Conservation (phyloP, 2,113 vertebrate genomes). For the Rutilus rutilus region DNA sequence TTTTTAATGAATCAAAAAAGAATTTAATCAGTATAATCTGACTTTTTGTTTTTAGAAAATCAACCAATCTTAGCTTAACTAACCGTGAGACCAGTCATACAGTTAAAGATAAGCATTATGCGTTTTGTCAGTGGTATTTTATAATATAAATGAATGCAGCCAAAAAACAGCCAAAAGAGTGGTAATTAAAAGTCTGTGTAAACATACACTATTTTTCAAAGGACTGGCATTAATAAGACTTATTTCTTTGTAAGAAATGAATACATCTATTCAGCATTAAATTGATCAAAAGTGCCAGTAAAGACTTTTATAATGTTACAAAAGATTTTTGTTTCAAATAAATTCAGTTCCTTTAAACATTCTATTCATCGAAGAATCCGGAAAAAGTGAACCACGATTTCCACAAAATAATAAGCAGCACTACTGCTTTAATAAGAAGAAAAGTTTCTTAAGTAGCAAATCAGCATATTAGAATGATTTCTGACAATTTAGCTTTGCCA, state of each 20-base stretch:
- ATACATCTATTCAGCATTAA: neutral
- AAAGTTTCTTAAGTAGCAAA: neutral
- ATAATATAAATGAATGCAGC: neutral
- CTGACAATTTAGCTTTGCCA: neutral
- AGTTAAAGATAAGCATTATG: neutral
- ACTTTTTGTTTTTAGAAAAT: neutral
- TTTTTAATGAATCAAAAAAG: too few species aligned
- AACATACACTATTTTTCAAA: neutral
- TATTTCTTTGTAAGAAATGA: neutral
- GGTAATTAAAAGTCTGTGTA: neutral
- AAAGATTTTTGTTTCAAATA: too few species aligned
- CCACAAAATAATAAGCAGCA: neutral
- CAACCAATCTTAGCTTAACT: neutral
- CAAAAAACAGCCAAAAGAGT: neutral
- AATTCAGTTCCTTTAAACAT: neutral
- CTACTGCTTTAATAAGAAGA: too few species aligned
- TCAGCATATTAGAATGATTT: neutral
- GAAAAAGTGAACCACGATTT: neutral
- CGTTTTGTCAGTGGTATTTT: neutral
- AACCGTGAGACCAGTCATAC: neutral
- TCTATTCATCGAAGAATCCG: neutral
- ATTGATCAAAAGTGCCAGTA: neutral
- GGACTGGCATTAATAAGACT: neutral
- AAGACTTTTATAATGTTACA: too few species aligned
- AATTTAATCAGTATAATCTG: too few species aligned